Conservation (phyloP, 2,113 vertebrate genomes). For the Anoplopoma fimbria region DNA sequence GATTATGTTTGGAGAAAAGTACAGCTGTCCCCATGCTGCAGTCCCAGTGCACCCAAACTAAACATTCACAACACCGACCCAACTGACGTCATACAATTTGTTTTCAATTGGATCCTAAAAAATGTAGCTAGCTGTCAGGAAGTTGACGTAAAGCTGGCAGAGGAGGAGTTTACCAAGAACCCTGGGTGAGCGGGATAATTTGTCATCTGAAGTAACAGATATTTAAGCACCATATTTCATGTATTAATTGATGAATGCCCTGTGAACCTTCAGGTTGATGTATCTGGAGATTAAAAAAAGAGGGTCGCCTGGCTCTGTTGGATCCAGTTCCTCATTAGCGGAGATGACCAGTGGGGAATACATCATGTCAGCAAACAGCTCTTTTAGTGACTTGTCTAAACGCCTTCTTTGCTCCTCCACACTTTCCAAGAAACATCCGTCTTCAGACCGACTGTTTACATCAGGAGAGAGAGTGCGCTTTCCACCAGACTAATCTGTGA, state of each 20-base stretch:
- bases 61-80: slow-evolving; percentile 43
- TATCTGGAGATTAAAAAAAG: slow-evolving; percentile 37
- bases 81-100: slow-evolving; percentile 25
- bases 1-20: neutral
- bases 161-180: slow-evolving; percentile 2
- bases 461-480: slow-evolving; percentile 29
- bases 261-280: slow-evolving; percentile 39
- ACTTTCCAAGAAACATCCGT: slow-evolving; percentile 27
- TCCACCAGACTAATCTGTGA: slow-evolving; percentile 41
- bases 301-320: neutral
- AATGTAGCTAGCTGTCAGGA: slow-evolving; percentile 25
- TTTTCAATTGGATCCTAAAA: slow-evolving; percentile 41
- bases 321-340: slow-evolving; percentile 17
- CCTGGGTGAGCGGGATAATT: slow-evolving; percentile 28
- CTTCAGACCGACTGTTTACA: slow-evolving; percentile 24
- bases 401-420: neutral
- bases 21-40: slow-evolving; percentile 1
- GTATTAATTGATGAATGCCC: slow-evolving; percentile 43
- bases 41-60: slow-evolving; percentile 23
- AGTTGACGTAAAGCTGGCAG: slow-evolving; percentile 43
- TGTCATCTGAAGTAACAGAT: slow-evolving; percentile 34
- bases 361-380: slow-evolving; percentile 45
- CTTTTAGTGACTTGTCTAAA: slow-evolving; percentile 20
- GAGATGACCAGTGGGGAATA: slow-evolving; percentile 1
- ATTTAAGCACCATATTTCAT: slow-evolving; percentile 33